Evolutionary conservation across 2,888 invertebrate genomes (phyloP).

Genomic region (Hetaerina titia): DNA sequence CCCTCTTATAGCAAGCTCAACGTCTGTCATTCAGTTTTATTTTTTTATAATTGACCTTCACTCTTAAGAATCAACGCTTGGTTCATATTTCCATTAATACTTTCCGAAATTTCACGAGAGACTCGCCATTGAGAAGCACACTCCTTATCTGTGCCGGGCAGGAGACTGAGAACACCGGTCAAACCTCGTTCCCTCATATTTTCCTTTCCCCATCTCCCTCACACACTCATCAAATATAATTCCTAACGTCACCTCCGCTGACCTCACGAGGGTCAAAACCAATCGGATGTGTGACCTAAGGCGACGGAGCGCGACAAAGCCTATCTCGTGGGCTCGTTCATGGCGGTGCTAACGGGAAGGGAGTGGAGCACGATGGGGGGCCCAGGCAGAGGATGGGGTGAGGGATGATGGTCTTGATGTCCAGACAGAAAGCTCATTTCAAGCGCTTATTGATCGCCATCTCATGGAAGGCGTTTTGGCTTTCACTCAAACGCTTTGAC

Average conservation of each 20-base stretch:
- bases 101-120: background rate
- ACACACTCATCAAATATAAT: conserved; percentile 16
- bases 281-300: conserved; percentile 25
- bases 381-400: background rate
- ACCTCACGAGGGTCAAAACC: conserved; percentile 36
- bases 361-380: background rate
- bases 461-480: conserved; percentile 12
- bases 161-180: background rate
- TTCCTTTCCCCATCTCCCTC: background rate
- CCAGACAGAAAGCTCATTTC: conserved; percentile 60
- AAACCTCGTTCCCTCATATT: background rate
- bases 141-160: background rate
- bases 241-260: conserved; percentile 24
- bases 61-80: too few relatives aligned
- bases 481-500: conserved; percentile 41
- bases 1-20: too few relatives aligned
- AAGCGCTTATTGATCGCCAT: conserved; percentile 42
- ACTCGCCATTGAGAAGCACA: background rate
- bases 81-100: background rate
- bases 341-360: background rate
- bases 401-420: conserved; percentile 25
- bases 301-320: conserved; percentile 43
- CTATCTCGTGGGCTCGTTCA: background rate
- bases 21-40: too few relatives aligned
- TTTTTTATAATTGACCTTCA: too few relatives aligned